phyloP scores from a whole-genome alignment of 1,140 invertebrate genomes.

The Drosophila sp. region DNA sequence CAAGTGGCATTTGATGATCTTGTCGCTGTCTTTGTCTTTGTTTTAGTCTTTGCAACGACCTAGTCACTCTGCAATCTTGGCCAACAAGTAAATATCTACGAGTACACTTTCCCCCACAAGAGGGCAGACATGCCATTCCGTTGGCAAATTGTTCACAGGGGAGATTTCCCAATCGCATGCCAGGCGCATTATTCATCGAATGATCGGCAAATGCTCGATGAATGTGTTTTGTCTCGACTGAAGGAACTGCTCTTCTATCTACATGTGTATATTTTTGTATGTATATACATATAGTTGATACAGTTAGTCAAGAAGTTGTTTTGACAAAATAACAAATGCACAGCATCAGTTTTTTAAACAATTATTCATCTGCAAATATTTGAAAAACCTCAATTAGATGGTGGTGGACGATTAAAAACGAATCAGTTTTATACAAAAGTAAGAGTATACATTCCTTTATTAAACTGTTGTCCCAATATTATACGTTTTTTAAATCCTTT shows the following conservation, averaged over 20 bases:
- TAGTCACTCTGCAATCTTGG: slow-evolving; percentile 10
- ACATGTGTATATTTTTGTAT: slow-evolving; percentile 4
- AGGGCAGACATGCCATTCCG: neutral
- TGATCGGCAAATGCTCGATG: slow-evolving; percentile 22
- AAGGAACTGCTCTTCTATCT: slow-evolving; percentile 19
- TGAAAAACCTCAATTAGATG: too few relatives aligned
- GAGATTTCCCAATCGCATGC: slow-evolving; percentile 50
- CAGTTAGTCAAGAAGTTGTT: too few relatives aligned
- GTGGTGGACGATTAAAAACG: too few relatives aligned
- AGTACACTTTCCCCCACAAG: neutral
- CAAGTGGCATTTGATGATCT: neutral
- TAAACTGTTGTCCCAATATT: too few relatives aligned
- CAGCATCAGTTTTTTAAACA: too few relatives aligned
- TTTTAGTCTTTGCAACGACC: too few relatives aligned
- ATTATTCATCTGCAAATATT: too few relatives aligned
- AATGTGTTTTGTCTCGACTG: slow-evolving; percentile 17
- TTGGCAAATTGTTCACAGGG: neutral
- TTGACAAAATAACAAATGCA: too few relatives aligned
- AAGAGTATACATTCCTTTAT: too few relatives aligned
- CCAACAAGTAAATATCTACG: slow-evolving; percentile 3
- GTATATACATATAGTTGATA: neutral
- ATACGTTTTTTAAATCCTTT: too few relatives aligned
- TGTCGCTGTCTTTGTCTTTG: neutral
- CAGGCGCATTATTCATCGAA: slow-evolving; percentile 42
- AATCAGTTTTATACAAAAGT: too few relatives aligned